Percentiles rank a stretch among this genome's conserved stretches.
These are phyloP conservation scores for Odontamblyopus lacepedii DNA, from an alignment of 2,797 vertebrate genomes.

Conservation along the genomic window DNA sequence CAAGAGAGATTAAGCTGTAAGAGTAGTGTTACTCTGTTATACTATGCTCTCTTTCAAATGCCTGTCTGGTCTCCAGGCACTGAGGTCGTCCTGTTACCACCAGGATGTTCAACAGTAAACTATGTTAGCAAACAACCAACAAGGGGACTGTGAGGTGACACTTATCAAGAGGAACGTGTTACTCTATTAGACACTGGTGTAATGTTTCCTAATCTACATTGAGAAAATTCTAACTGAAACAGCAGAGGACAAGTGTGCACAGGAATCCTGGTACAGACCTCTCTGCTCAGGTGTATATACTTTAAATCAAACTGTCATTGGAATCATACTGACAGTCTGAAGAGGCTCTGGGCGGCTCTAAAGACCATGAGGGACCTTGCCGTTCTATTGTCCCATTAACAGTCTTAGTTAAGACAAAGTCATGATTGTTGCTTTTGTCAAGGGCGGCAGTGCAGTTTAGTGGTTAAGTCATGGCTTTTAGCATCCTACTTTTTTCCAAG, in stretches of 20 bases:
- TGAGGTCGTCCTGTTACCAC: conserved; percentile 16
- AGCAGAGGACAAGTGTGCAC: neutral
- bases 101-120: conserved; percentile 1
- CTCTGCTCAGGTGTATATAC: neutral
- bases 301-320: neutral
- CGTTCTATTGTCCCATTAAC: neutral
- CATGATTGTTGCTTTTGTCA: neutral
- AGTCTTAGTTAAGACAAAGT: neutral
- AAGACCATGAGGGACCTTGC: neutral
- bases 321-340: neutral
- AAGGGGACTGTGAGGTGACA: conserved; percentile 13
- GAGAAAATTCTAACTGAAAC: neutral
- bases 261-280: neutral
- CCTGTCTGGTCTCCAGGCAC: conserved; percentile 19
- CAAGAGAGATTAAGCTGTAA: conserved; percentile 46
- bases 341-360: neutral
- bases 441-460: neutral
- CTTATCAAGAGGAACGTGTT: conserved; percentile 5
- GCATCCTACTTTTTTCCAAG: no score
- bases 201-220: neutral
- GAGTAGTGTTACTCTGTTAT: conserved; percentile 36
- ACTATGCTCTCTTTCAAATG: conserved; percentile 28
- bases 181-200: neutral
- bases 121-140: conserved; percentile 9
- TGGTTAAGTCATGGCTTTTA: neutral